Evolutionary conservation across 2,113 vertebrate species (phyloP), one percentile per base, ranked within the genome.

Genomic region (Gambusia holbrooki): DNA sequence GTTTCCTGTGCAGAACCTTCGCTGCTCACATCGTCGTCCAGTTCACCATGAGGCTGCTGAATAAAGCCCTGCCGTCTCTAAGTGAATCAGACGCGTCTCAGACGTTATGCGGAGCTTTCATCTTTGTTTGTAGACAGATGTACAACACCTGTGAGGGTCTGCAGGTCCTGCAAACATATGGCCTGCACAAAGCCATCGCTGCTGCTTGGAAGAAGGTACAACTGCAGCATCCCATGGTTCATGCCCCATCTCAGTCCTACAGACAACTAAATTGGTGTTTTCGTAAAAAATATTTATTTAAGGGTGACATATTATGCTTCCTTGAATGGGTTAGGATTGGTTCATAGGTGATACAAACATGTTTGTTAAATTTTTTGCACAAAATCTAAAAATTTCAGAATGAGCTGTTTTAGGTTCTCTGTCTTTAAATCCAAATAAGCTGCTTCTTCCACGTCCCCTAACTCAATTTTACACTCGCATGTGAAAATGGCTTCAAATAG

Each of bases 101-200:
- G 14, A 25, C 89, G 2, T 80, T 97, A 71, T 97, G 95, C 85
- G 96, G 96, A 79, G 96, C 96, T 76, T 99, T 98, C 79, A 92
- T 98, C 92, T 97, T 96, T 64, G 93, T 97, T 1, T 99, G 98
- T 79, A 92, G 94, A 68, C 97, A 98, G 87, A 96, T 99, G 58
- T 98, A 97, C 88, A 94, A 95, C 90, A 98, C 96, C 35, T 98
- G 96, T 42, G 96, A 98, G 90, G 98, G 98, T 29, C 88, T 99
- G 17, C 95, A 97, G 79, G 82, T 93, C 32, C 83, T 98, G 45
- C 88, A 91, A 73, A 94, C 96, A 67, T 98, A 98, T 33, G 79
- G 79, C 37, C 89, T 99, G 64, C 97, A 98, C 84, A 92, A 91
- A 71, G 94, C 93, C 71, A 87, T 98, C 11, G 95, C 94, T 58